Conservation (phyloP, 2,888 invertebrate species). For the Lasioglossum pauxillum region DNA sequence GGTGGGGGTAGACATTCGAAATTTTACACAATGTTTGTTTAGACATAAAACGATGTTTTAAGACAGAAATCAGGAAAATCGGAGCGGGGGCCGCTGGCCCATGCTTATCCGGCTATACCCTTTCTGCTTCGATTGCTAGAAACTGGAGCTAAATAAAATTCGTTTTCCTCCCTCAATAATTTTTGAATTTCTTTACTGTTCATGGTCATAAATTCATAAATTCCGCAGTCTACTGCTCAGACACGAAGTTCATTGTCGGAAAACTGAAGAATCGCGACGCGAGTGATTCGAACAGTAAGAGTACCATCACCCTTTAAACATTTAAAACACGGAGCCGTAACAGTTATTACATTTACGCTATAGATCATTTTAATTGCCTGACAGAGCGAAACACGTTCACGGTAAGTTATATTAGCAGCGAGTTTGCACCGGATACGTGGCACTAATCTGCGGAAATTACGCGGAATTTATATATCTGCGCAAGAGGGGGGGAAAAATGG, state of each 20-base stretch:
- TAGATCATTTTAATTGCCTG: constrained; percentile 83
- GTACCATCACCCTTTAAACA: constrained; percentile 49
- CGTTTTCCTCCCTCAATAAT: too few relatives aligned
- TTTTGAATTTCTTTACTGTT: too few relatives aligned
- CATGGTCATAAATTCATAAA: too few relatives aligned
- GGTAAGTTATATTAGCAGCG: constrained; percentile 77
- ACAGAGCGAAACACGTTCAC: constrained; percentile 76
- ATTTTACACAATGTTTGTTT: too few relatives aligned
- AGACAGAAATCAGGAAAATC: too few relatives aligned
- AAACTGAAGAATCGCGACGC: background rate
- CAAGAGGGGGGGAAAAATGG: constrained; percentile 7
- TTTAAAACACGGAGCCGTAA: constrained; percentile 75
- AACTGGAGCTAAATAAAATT: too few relatives aligned
- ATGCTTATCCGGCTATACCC: too few relatives aligned
- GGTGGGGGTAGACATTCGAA: too few relatives aligned
- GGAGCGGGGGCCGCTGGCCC: too few relatives aligned
- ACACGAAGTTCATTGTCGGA: background rate
- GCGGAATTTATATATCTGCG: constrained; percentile 69
- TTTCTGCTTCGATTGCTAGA: too few relatives aligned
- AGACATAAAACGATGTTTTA: too few relatives aligned
- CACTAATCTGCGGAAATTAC: constrained; percentile 78
- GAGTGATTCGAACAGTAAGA: background rate
- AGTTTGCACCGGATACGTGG: constrained; percentile 65
- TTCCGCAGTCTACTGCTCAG: background rate
- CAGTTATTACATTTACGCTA: constrained; percentile 81